These are phyloP conservation scores for Mormyrops attenuatus DNA, from an alignment of 2,797 vertebrate species.

Conservation along the genomic window DNA sequence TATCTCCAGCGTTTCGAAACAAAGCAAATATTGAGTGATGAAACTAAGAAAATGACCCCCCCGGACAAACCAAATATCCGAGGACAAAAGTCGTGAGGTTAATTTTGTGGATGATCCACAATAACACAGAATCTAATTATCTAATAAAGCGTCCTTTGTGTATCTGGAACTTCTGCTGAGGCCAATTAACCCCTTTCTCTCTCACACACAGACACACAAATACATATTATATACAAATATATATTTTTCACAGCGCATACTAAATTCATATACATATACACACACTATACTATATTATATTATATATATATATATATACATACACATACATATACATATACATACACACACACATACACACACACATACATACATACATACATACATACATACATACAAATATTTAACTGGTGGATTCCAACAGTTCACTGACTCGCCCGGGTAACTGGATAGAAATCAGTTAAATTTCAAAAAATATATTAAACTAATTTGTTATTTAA, in stretches of 20 bases:
- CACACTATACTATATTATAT: no score
- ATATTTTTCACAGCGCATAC: not conserved
- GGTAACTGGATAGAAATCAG: not conserved
- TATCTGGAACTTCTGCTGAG: not conserved
- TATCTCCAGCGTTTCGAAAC: conserved; percentile 19
- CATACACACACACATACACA: not conserved
- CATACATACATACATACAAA: not conserved
- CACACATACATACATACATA: no score
- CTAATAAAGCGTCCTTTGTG: not conserved
- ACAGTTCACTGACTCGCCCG: not conserved
- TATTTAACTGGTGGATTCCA: not conserved
- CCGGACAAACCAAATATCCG: not conserved
- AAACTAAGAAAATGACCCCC: not conserved
- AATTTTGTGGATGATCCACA: not conserved
- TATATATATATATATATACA: no score
- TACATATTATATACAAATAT: not conserved
- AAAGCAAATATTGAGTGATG: conserved; percentile 17
- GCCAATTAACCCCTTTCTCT: not conserved
- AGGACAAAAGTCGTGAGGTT: not conserved
- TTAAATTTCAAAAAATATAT: not conserved
- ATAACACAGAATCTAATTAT: not conserved
- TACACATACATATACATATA: no score
- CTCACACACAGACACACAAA: not conserved
- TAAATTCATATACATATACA: not conserved
- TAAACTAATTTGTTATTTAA: not conserved